phyloP scores from a whole-genome alignment of 2,113 vertebrate species.

The Sialia sialis region DNA sequence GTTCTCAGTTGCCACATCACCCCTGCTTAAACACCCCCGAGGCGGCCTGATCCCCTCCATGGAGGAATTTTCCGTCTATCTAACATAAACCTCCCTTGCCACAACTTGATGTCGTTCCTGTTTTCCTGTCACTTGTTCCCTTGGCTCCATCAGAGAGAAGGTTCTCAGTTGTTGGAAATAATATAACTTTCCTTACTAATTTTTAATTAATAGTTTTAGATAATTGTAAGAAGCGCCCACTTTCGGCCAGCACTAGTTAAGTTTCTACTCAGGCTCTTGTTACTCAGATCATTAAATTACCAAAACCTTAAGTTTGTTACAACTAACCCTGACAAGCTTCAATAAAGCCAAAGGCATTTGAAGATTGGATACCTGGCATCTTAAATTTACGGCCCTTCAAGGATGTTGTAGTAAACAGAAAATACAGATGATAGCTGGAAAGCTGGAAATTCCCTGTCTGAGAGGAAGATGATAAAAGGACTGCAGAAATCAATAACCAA shows the following conservation, averaged over 20 bases:
- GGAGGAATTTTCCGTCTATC: neutral
- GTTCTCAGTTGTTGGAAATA: neutral
- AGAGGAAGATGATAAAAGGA: neutral
- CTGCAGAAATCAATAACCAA: neutral
- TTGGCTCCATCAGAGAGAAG: neutral
- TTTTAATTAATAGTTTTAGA: neutral
- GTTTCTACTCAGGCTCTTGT: neutral
- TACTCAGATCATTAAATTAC: neutral
- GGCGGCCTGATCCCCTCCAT: neutral
- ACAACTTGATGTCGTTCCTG: neutral
- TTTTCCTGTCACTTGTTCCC: neutral
- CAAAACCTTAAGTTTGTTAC: neutral
- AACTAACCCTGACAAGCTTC: neutral
- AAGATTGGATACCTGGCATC: neutral
- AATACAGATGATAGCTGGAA: neutral
- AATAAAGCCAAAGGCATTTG: neutral
- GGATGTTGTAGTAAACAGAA: neutral
- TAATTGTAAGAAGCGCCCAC: neutral
- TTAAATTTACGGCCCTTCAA: neutral
- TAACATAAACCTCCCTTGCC: neutral
- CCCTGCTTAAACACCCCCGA: neutral
- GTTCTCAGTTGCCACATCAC: neutral
- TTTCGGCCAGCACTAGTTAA: neutral
- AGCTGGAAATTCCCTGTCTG: neutral
- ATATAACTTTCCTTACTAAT: neutral